Evolutionary conservation across 2,888 invertebrate genomes (phyloP).

Genomic region (Pogonocherus hispidulus): DNA sequence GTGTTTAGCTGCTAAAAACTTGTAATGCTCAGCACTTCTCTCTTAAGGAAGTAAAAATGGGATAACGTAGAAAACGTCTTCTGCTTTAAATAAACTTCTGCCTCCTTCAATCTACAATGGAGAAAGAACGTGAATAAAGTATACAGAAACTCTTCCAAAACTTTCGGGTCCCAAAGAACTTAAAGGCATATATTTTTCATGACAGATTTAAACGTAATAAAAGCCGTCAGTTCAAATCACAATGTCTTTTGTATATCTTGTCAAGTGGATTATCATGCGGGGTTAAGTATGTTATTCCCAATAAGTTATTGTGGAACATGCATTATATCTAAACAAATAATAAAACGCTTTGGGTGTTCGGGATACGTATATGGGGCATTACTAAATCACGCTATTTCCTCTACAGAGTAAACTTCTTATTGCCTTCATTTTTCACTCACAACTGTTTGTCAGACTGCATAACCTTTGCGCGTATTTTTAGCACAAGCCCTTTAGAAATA

Average conservation of each 20-base stretch:
- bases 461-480: too few relatives aligned
- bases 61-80: not conserved
- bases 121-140: slow-evolving; percentile 1
- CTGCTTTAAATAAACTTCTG: not conserved
- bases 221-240: not conserved
- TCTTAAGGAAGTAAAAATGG: not conserved
- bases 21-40: not conserved
- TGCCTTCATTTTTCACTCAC: slow-evolving; percentile 1
- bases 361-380: not conserved
- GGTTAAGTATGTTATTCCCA: not conserved
- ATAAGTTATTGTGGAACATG: not conserved
- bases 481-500: too few relatives aligned
- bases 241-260: not conserved
- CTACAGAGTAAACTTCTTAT: not conserved
- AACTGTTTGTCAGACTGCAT: not conserved
- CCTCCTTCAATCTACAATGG: not conserved
- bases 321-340: slow-evolving; percentile 4
- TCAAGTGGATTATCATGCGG: slow-evolving; percentile 3
- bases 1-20: not conserved
- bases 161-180: not conserved
- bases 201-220: slow-evolving; percentile 2
- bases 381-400: not conserved
- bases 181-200: not conserved
- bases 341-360: not conserved
- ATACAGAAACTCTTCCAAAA: not conserved